A percentile compares a stretch with the other conserved stretches of the same genome.
These are phyloP conservation scores for Syrrhaptes paradoxus DNA, from an alignment of 2,113 vertebrate genomes.

Conservation along the genomic window DNA sequence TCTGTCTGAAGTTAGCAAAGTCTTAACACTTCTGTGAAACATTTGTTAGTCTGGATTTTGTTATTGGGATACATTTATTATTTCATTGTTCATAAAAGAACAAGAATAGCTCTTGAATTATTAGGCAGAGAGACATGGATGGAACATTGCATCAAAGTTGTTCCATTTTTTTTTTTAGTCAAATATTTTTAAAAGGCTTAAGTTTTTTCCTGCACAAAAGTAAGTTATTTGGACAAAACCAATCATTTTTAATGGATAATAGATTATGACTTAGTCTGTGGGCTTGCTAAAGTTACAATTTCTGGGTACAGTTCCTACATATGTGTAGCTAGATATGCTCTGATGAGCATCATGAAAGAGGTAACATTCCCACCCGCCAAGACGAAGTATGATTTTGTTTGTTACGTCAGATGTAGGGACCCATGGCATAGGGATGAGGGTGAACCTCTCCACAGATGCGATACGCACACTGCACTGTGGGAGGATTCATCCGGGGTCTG, in stretches of 20 bases:
- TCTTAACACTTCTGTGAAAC: neutral
- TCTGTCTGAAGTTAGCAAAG: neutral
- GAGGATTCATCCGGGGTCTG: neutral
- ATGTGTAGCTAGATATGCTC: neutral
- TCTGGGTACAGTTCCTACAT: neutral
- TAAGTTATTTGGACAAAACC: neutral
- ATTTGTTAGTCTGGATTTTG: neutral
- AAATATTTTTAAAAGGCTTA: neutral
- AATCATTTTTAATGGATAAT: neutral
- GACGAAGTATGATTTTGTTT: neutral
- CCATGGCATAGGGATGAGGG: neutral
- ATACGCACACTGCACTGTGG: no score
- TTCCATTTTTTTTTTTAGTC: neutral
- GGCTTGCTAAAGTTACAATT: neutral
- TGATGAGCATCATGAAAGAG: neutral
- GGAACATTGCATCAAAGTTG: neutral
- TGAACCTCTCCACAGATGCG: neutral
- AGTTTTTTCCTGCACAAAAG: neutral
- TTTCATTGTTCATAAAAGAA: neutral
- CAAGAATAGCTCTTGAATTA: neutral
- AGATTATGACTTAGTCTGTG: neutral
- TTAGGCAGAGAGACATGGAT: neutral
- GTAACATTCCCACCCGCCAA: neutral
- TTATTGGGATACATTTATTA: neutral
- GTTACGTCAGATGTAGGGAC: neutral